Evolutionary conservation across 35 echinoderm and acorn worm genomes (phyloP), one percentile per base, ranked within the genome.

Genomic region (Ptychodera flava): DNA sequence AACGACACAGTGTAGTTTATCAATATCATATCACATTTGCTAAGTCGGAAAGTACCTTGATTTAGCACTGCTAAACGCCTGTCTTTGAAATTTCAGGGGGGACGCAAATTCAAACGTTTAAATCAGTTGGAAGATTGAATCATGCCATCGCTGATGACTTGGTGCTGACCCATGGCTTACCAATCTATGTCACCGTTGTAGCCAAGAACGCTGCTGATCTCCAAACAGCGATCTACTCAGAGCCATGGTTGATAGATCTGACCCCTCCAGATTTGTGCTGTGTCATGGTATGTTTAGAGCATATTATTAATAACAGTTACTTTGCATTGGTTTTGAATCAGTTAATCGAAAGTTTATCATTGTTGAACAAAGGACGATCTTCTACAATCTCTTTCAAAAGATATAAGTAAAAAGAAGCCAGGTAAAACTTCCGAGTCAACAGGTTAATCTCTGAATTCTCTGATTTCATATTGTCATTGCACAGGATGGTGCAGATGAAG

Each of bases 181-280:
- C 36, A 35, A 35, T 90, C 0, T 29, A 79, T 31, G 82, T 90
- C 1, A 85, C 82, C 31, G 89, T 90, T 31, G 35, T 85, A 37
- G 76, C 83, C 28, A 90, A 28, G 28, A 90, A 90, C 80, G 88
- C 88, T 0, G 88, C 82, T 78, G 82, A 45, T 16, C 82, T 90
- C 16, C 15, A 14, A 10, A 32, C 35, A 16, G n/a, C 79, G 0
- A 77, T 38, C 15, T 79, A 78, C 33, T 85, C 82, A 29, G 78
- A 85, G 16, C 83, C 35, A 1, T 15, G 52, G 0, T 16, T 53
- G 1, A 64, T 90, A 80, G 88, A 90, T 36, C 34, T 85, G 16
- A 90, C 88, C 36, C 22, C 81, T 35, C 88, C 88, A 33, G 16
- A 64, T 64, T 12, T 64, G 22, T 64, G 45, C 45, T 64, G 45